phyloP scores from a whole-genome alignment of 2,113 vertebrate species.

The Coreoperca whiteheadi region DNA sequence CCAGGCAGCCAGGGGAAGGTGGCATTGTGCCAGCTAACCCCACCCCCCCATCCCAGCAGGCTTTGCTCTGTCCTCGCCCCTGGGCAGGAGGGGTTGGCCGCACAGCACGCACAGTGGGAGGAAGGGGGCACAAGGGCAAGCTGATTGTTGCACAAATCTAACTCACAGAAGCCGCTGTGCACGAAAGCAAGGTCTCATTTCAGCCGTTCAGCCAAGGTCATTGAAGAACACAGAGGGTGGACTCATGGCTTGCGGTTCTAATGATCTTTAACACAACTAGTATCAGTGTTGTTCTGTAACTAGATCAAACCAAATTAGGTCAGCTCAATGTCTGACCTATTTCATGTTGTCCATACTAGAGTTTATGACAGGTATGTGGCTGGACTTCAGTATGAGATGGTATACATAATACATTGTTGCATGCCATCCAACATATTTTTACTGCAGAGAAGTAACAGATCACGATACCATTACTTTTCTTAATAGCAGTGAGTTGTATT shows the following conservation, averaged over 20 bases:
- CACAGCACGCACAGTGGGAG: conserved; percentile 63
- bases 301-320: conserved; percentile 76
- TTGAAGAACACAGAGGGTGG: conserved; percentile 46
- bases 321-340: conserved; percentile 70
- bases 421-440: background rate
- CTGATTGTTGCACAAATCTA: conserved; percentile 66
- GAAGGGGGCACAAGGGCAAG: conserved; percentile 73
- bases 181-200: conserved; percentile 52
- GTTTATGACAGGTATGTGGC: conserved; percentile 43
- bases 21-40: conserved; percentile 71
- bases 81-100: conserved; percentile 73
- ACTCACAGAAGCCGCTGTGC: conserved; percentile 56
- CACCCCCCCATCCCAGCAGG: conserved; percentile 62
- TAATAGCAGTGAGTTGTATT: background rate
- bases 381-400: conserved; percentile 3
- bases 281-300: conserved; percentile 28
- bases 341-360: conserved; percentile 55
- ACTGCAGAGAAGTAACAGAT: background rate
- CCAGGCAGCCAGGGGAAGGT: conserved; percentile 62
- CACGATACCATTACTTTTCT: background rate
- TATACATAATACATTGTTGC: background rate
- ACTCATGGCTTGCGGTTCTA: conserved; percentile 39
- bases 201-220: conserved; percentile 65
- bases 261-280: conserved; percentile 58
- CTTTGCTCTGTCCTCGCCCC: conserved; percentile 77